Evolutionary conservation across 1,140 invertebrate genomes (phyloP).

Genomic region (Danaus plexippus): DNA sequence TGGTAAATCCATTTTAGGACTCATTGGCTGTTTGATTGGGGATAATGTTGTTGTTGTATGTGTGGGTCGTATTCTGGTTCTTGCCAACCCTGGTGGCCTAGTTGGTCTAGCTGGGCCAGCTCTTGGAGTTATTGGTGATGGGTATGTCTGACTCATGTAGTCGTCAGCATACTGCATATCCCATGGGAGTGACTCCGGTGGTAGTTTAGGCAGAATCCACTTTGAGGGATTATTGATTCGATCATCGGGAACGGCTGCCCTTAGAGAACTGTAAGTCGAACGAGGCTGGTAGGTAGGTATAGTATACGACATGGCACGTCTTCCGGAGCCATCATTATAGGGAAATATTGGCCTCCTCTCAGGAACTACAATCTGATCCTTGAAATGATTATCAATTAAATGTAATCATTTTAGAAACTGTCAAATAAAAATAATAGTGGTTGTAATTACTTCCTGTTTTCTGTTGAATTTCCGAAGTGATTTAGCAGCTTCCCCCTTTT

Average conservation of each 20-base stretch:
- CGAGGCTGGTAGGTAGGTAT: constrained; percentile 12
- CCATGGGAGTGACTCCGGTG: constrained; percentile 6
- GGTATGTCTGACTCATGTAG: constrained; percentile 15
- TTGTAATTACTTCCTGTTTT: background rate
- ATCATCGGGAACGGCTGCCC: constrained; percentile 24
- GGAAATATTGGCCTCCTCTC: too few species aligned
- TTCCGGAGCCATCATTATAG: background rate
- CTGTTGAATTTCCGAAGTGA: constrained; percentile 8
- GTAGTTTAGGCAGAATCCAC: constrained; percentile 18
- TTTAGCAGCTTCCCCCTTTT: constrained; percentile 19
- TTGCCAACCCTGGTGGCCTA: constrained; percentile 10
- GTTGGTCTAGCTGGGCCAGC: constrained; percentile 25
- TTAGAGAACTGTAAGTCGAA: constrained; percentile 13
- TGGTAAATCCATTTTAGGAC: constrained; percentile 13
- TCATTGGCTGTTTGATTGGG: constrained; percentile 7
- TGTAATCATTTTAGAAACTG: too few species aligned
- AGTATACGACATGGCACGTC: constrained; percentile 14
- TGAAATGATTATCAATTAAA: too few species aligned
- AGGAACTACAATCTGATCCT: too few species aligned
- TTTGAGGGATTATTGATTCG: constrained; percentile 18
- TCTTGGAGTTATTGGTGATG: constrained; percentile 24
- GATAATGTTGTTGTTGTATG: constrained; percentile 13
- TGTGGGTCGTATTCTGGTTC: constrained; percentile 8
- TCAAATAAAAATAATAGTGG: too few species aligned
- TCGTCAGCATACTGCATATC: constrained; percentile 7